Percentiles rank a stretch among this genome's conserved stretches.
These are phyloP conservation scores for Drosophila melanica DNA, from an alignment of 1,140 invertebrate species.

Conservation along the genomic window DNA sequence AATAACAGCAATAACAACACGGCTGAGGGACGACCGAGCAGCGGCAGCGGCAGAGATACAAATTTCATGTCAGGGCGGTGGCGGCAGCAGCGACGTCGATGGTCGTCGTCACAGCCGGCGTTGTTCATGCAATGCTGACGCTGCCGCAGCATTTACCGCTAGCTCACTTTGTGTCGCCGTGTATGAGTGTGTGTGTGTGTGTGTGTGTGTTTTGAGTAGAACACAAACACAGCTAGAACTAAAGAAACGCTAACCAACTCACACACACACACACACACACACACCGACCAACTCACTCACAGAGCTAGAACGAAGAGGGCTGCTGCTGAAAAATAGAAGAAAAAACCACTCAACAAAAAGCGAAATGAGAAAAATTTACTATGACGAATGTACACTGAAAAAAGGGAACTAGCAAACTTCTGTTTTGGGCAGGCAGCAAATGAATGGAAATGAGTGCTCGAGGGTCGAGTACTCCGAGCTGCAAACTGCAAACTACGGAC, in stretches of 20 bases:
- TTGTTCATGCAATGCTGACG: conserved; percentile 65
- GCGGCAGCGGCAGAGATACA: conserved; percentile 64
- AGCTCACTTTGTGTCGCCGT: conserved; percentile 58
- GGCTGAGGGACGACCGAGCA: conserved; percentile 24
- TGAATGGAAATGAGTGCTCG: conserved; percentile 53
- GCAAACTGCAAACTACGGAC: neutral
- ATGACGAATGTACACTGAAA: conserved; percentile 66
- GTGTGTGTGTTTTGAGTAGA: conserved; percentile 52
- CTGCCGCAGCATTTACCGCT: conserved; percentile 71
- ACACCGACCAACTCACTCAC: conserved; percentile 30
- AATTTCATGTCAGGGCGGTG: conserved; percentile 63
- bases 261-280: conserved; percentile 40
- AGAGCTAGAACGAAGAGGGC: conserved; percentile 42
- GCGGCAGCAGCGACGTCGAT: conserved; percentile 24
- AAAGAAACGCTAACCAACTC: conserved; percentile 40
- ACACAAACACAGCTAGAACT: conserved; percentile 36
- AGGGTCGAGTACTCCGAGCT: conserved; percentile 17
- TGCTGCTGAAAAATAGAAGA: conserved; percentile 45
- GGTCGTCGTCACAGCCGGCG: conserved; percentile 44
- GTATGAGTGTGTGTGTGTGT: conserved; percentile 31
- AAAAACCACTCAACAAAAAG: conserved; percentile 79
- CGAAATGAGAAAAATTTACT: conserved; percentile 80
- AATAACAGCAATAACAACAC: conserved; percentile 15
- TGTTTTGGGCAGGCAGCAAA: conserved; percentile 63
- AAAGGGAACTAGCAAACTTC: conserved; percentile 43